phyloP scores from a whole-genome alignment of 1,140 invertebrate species.

The Drosophila pseudoananassae region DNA sequence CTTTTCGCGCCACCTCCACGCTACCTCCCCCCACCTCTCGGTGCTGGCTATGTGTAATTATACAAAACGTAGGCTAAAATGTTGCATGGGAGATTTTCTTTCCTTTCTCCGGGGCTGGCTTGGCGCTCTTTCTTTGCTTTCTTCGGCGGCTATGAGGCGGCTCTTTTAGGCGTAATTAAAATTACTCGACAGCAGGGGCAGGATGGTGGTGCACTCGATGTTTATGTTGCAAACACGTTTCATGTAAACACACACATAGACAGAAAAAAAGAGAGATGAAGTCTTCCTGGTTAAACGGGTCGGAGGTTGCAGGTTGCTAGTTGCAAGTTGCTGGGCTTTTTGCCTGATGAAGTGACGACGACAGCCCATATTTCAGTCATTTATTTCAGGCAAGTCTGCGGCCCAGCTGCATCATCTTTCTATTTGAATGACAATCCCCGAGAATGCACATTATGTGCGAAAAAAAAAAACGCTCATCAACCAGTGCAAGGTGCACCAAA shows the following conservation, averaged over 20 bases:
- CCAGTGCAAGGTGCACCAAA: conserved; percentile 17
- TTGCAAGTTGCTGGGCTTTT: conserved; percentile 32
- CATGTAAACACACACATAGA: conserved; percentile 54
- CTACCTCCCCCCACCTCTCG: neutral
- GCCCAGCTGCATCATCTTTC: conserved; percentile 24
- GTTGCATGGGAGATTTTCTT: conserved; percentile 49
- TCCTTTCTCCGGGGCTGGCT: conserved; percentile 21
- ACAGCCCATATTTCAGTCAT: conserved; percentile 44
- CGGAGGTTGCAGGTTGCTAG: conserved; percentile 31
- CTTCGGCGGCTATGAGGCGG: conserved; percentile 55
- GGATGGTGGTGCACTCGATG: conserved; percentile 40
- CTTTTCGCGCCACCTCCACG: conserved; percentile 46
- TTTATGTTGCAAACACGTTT: conserved; percentile 77
- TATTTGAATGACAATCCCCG: conserved; percentile 60
- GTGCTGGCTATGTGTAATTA: conserved; percentile 56
- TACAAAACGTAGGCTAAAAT: conserved; percentile 49
- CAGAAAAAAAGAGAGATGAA: neutral
- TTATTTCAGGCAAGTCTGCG: conserved; percentile 43
- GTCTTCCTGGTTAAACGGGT: conserved; percentile 54
- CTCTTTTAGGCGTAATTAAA: conserved; percentile 82
- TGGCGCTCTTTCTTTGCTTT: conserved; percentile 48
- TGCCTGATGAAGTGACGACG: conserved; percentile 68
- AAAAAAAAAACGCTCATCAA: conserved; percentile 33
- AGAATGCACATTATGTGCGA: conserved; percentile 41
- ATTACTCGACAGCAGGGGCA: conserved; percentile 58